Percentiles rank a stretch among this genome's conserved stretches.
Evolutionary conservation across 2,113 vertebrate species (phyloP).

Genomic region (Embiotoca jacksoni): DNA sequence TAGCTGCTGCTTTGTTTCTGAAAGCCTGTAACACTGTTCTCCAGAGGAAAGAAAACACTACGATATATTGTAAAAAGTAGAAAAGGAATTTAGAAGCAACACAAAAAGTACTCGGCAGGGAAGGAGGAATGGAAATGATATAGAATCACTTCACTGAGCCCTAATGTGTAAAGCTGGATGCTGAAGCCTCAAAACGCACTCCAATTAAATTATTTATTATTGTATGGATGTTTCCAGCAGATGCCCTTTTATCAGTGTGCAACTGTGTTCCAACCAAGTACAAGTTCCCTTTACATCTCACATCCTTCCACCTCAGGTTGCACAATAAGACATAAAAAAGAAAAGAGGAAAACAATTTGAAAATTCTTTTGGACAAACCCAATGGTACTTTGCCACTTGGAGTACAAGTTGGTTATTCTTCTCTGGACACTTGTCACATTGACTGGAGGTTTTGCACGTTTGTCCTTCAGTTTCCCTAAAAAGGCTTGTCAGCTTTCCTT

Average conservation of each 20-base stretch:
- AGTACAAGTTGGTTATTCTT: conserved; percentile 24
- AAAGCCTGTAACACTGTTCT: background rate
- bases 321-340: background rate
- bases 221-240: background rate
- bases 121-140: conserved; percentile 11
- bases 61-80: background rate
- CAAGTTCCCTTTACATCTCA: background rate
- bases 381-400: conserved; percentile 8
- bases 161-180: conserved; percentile 9
- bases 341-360: background rate
- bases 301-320: background rate
- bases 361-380: background rate
- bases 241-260: background rate
- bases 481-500: conserved; percentile 57
- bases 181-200: conserved; percentile 49
- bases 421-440: conserved; percentile 33
- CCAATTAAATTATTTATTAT: conserved; percentile 46
- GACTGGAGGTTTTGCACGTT: conserved; percentile 39
- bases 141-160: conserved; percentile 27
- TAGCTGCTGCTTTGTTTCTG: background rate
- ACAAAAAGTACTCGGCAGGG: background rate
- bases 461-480: conserved; percentile 52
- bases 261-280: background rate
- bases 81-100: background rate
- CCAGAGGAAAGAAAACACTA: background rate